A percentile compares a stretch with the other conserved stretches of the same genome.
phyloP scores from a whole-genome alignment of 2,888 invertebrate genomes.

The Sipha maydis region DNA sequence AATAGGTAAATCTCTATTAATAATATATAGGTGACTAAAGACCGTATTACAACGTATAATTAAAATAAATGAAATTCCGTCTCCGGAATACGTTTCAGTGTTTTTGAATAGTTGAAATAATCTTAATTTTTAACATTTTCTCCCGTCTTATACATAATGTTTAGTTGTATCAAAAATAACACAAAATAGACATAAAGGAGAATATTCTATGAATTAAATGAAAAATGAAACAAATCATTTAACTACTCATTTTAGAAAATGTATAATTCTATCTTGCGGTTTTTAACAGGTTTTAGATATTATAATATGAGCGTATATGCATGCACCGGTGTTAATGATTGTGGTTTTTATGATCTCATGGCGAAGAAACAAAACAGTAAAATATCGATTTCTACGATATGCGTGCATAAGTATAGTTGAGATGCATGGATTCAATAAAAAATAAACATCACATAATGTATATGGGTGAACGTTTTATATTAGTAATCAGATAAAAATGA shows the following conservation, averaged over 20 bases:
- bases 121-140: no score
- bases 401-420: not conserved
- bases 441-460: not conserved
- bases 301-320: not conserved
- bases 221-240: not conserved
- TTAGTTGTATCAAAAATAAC: not conserved
- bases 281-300: not conserved
- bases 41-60: no score
- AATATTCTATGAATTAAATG: not conserved
- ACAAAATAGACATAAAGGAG: not conserved
- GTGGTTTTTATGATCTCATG: not conserved
- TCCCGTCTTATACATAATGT: no score
- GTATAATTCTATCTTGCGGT: not conserved
- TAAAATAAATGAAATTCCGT: no score
- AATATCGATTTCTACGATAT: not conserved
- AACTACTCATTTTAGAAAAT: not conserved
- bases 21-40: no score
- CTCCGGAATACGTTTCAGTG: no score
- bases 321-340: not conserved
- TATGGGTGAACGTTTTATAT: not conserved
- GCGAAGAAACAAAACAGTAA: not conserved
- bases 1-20: no score
- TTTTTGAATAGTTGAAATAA: no score
- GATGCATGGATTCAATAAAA: not conserved
- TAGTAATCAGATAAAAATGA: not conserved